Conservation (phyloP, 1,140 invertebrate species). For the Drosophila kurseongensis region DNA sequence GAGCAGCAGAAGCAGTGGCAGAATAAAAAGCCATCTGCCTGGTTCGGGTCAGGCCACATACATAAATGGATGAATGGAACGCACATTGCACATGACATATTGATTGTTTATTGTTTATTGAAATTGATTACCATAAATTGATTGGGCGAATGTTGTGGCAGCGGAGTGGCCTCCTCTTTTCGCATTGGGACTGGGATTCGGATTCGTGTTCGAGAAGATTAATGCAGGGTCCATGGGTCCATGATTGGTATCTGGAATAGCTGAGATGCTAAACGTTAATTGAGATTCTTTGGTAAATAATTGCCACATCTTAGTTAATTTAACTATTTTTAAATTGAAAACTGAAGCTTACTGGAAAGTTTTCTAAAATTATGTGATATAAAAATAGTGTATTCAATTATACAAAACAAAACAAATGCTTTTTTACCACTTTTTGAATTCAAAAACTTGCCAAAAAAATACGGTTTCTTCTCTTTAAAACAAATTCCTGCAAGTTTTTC, state of each 20-base stretch:
- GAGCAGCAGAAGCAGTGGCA: conserved; percentile 4
- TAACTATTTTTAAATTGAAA: too few relatives aligned
- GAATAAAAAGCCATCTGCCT: conserved; percentile 42
- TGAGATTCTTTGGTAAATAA: neutral
- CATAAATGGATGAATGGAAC: conserved; percentile 12
- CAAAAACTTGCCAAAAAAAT: neutral
- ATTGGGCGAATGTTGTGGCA: conserved; percentile 49
- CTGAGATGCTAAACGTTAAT: neutral
- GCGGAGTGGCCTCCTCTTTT: conserved; percentile 5
- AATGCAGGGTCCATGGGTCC: neutral
- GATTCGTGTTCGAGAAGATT: neutral
- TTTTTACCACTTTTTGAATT: too few relatives aligned
- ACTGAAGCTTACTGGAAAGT: neutral
- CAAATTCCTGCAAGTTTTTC: conserved; percentile 9
- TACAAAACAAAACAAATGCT: neutral
- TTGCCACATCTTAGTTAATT: neutral
- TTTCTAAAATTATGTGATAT: neutral
- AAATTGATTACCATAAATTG: conserved; percentile 78
- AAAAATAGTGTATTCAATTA: neutral
- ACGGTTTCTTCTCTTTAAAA: neutral
- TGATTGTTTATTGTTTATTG: conserved; percentile 76
- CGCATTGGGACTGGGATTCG: too few relatives aligned
- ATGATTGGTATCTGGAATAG: neutral
- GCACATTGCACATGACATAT: conserved; percentile 68
- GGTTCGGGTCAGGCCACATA: neutral